Evolutionary conservation across 2,113 vertebrate genomes (phyloP), one percentile per base, ranked within the genome.

Genomic region (Manacus vitellinus): DNA sequence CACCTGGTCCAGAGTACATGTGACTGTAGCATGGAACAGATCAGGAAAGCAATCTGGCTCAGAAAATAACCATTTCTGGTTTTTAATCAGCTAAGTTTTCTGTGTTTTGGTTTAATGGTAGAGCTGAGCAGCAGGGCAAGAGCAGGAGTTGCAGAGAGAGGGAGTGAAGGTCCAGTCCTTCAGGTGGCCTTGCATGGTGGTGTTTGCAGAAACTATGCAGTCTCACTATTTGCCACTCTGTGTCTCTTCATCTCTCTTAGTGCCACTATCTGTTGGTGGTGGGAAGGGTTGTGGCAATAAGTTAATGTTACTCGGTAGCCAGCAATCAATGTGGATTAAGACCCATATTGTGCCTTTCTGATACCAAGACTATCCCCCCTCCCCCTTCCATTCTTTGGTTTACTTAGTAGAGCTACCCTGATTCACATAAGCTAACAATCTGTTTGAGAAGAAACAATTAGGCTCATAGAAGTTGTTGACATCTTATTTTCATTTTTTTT

Each of bases 381-480:
- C 92, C 56, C 70, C 62, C 73, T 73, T 84, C 62, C 76, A 89
- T 88, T 94, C 94, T 92, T 92, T 54, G 80, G 65, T 84, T 93
- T 88, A 71, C 72, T 90, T 61, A 68, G 65, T 9, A 88, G 73
- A 95, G 75, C 91, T 91, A 74, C 73, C 25, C 90, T 46, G 80
- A 80, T 92, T 94, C 95, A 86, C 96, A 95, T 71, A 87, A 94
- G 91, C 79, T 89, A 93, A 94, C 88, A 92, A 91, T 94, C 76
- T 89, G 61, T 77, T 94, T 93, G 85, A 93, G 90, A 78, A 96
- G 90, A 88, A 96, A 96, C 88, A 95, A 93, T 92, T 88, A 92
- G 63, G 39, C 43, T 65, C 52, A 63, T 37, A 89, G 94, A 94
- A 96, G 85, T 52, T 96, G 90, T 90, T 94, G 92, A 95, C 88